Conservation (phyloP, 1,140 invertebrate genomes). For the Alviniconcha marisindica region DNA sequence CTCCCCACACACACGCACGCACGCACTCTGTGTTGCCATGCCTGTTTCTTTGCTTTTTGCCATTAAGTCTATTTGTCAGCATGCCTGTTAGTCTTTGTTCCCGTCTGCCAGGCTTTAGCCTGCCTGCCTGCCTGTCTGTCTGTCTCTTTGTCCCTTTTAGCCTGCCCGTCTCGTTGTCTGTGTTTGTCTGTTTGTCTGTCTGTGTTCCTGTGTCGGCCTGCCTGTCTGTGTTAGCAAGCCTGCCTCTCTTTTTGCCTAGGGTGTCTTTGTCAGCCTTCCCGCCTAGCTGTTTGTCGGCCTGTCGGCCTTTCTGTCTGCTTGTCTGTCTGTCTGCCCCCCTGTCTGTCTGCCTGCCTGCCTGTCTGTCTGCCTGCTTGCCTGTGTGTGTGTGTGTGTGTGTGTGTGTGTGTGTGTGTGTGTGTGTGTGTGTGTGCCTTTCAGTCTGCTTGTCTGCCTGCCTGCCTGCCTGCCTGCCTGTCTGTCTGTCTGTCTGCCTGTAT, state of each 20-base stretch:
- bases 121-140: constrained; percentile 3
- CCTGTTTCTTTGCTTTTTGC: no score
- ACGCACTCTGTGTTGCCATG: no score
- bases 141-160: no score
- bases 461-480: constrained; percentile 34
- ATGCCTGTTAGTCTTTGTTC: neutral
- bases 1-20: no score
- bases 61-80: no score
- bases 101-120: neutral
- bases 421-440: neutral
- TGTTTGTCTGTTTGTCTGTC: neutral
- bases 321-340: neutral
- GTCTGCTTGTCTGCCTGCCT: no score
- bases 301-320: neutral
- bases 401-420: constrained; percentile 28
- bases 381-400: constrained; percentile 26
- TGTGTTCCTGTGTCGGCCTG: no score
- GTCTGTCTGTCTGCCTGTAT: constrained; percentile 43
- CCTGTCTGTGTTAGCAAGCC: no score
- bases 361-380: neutral
- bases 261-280: neutral
- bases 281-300: neutral
- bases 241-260: neutral
- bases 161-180: neutral
- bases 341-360: neutral